Evolutionary conservation across 2,113 vertebrate genomes (phyloP).

Genomic region (Zapus hudsonius): DNA sequence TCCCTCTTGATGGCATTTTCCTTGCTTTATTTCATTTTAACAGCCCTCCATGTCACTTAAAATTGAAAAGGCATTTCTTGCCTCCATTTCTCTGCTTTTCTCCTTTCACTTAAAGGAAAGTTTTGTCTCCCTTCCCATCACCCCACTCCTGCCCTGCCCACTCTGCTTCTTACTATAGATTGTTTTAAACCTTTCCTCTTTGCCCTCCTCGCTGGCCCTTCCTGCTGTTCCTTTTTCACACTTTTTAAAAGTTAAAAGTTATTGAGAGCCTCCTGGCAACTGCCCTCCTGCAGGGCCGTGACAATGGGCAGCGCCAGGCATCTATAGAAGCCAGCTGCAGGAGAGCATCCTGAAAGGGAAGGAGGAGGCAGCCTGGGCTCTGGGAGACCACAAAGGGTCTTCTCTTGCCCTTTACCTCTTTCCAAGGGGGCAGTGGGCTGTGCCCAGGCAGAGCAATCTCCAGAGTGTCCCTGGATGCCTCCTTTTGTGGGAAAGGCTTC

Average conservation of each 20-base stretch:
- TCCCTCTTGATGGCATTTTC: accelerated
- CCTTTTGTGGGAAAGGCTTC: conserved; percentile 42
- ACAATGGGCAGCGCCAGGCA: conserved; percentile 47
- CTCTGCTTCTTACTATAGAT: background rate
- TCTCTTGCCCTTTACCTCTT: background rate
- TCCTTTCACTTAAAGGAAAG: background rate
- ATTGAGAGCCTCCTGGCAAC: conserved; percentile 3
- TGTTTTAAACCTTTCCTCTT: background rate
- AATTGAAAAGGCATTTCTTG: background rate
- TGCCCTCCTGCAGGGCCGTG: background rate
- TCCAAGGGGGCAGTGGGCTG: background rate
- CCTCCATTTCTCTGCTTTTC: background rate
- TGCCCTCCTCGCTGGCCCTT: conserved; percentile 30
- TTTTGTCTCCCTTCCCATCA: background rate
- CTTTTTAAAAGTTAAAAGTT: conserved; percentile 57
- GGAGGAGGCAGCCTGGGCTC: background rate
- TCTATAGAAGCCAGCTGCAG: background rate
- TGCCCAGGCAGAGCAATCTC: background rate
- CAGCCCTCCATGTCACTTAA: background rate
- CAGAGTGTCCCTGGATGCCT: background rate
- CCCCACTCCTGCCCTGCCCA: background rate
- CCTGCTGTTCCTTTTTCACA: conserved; percentile 60
- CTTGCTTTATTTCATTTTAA: accelerated
- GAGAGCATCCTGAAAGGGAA: background rate
- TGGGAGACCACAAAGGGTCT: background rate